A percentile compares a stretch with the other conserved stretches of the same genome.
phyloP scores from a whole-genome alignment of 2,888 invertebrate genomes.

The Fissipunctia ypsillon region DNA sequence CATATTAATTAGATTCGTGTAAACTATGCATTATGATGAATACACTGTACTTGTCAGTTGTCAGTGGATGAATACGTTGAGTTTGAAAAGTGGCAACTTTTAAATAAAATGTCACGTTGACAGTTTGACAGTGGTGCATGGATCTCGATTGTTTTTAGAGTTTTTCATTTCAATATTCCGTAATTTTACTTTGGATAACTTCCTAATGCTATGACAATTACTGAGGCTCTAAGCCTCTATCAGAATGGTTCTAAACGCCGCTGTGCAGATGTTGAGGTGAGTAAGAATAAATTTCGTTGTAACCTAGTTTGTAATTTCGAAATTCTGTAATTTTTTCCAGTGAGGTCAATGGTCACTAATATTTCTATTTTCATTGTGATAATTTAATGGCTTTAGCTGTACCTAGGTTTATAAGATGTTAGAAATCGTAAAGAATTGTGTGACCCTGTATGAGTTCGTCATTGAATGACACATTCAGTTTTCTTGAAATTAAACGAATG shows the following conservation, averaged over 20 bases:
- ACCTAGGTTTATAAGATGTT: background rate
- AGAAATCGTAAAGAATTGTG: background rate
- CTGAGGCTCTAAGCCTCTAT: slow-evolving; percentile 88
- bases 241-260: slow-evolving; percentile 94
- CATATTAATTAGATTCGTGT: background rate
- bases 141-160: slow-evolving; percentile 86
- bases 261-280: slow-evolving; percentile 94
- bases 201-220: slow-evolving; percentile 88
- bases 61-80: too few relatives aligned
- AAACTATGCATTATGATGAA: background rate
- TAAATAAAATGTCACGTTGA: slow-evolving; percentile 60
- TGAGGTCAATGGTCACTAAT: slow-evolving; percentile 31
- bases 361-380: slow-evolving; percentile 10
- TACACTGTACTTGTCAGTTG: too few relatives aligned
- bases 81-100: slow-evolving; percentile 40
- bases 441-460: slow-evolving; percentile 46
- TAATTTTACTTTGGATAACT: slow-evolving; percentile 77
- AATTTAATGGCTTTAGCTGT: background rate
- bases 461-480: slow-evolving; percentile 55
- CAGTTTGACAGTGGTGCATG: slow-evolving; percentile 76
- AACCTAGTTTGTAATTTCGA: slow-evolving; percentile 59
- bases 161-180: slow-evolving; percentile 78
- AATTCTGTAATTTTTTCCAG: slow-evolving; percentile 49
- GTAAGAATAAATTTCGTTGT: slow-evolving; percentile 67
- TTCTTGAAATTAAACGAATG: background rate